These are phyloP conservation scores for Lithophane semibrunnea DNA, from an alignment of 2,888 invertebrate genomes.

Conservation along the genomic window DNA sequence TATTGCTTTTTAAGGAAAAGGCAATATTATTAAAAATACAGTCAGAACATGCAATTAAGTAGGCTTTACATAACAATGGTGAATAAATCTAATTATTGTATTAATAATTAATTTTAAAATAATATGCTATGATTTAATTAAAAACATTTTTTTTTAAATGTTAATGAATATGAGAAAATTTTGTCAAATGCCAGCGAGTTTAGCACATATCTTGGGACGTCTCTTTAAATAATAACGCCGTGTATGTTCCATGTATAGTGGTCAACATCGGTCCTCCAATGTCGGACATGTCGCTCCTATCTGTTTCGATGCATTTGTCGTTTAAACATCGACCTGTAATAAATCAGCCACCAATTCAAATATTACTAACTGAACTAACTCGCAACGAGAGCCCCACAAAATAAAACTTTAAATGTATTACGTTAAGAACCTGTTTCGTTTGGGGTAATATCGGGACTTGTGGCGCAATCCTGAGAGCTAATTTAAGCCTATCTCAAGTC, in stretches of 20 bases:
- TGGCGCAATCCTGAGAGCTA: slow-evolving; percentile 69
- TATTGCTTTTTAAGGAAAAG: slow-evolving; percentile 4
- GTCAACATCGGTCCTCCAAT: slow-evolving; percentile 89
- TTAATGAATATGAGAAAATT: background rate
- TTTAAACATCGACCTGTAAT: slow-evolving; percentile 91
- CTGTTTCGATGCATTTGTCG: slow-evolving; percentile 91
- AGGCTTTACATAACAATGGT: too few species aligned
- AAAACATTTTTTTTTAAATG: background rate
- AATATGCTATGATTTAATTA: background rate
- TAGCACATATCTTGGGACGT: slow-evolving; percentile 72
- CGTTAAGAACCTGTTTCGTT: slow-evolving; percentile 56
- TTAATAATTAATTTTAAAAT: background rate
- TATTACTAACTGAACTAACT: slow-evolving; percentile 68
- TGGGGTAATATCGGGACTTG: slow-evolving; percentile 41
- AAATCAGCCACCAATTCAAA: slow-evolving; percentile 83
- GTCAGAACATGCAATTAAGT: background rate
- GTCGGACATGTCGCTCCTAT: slow-evolving; percentile 90
- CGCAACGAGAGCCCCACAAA: slow-evolving; percentile 13
- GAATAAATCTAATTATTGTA: background rate
- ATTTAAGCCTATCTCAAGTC: slow-evolving; percentile 90
- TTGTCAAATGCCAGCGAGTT: background rate
- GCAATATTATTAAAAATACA: background rate
- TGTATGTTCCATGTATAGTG: slow-evolving; percentile 81
- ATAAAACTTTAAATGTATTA: slow-evolving; percentile 54
- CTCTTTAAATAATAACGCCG: slow-evolving; percentile 71